Evolutionary conservation across 2,888 invertebrate genomes (phyloP).

Genomic region (Ganaspis brasiliensis): DNA sequence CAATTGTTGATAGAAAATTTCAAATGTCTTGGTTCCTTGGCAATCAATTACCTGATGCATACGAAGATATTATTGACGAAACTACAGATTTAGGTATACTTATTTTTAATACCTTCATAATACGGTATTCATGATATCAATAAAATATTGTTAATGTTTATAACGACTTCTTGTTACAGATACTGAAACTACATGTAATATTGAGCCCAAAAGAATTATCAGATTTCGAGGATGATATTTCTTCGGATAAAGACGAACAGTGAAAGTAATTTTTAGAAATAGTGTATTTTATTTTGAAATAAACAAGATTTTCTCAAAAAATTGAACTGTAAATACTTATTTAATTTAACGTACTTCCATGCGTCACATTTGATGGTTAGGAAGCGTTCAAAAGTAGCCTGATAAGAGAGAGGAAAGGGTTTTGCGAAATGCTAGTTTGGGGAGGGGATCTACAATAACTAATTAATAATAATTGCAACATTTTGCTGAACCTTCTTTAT

Average conservation of each 20-base stretch:
- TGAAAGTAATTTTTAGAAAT: background rate
- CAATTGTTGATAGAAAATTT: slow-evolving; percentile 52
- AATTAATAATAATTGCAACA: too few species aligned
- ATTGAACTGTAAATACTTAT: background rate
- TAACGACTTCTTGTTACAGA: background rate
- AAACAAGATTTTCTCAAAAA: background rate
- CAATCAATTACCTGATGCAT: slow-evolving; percentile 64
- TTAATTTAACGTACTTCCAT: too few species aligned
- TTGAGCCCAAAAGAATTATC: background rate
- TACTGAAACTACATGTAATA: background rate
- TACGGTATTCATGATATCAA: background rate
- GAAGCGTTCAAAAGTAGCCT: too few species aligned
- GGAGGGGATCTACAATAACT: too few species aligned
- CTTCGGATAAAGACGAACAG: background rate
- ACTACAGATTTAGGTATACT: background rate
- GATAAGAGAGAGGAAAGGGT: too few species aligned
- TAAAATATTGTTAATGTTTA: background rate
- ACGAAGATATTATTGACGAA: slow-evolving; percentile 57
- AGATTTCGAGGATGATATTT: background rate
- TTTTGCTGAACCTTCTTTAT: too few species aligned
- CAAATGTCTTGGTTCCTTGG: slow-evolving; percentile 56
- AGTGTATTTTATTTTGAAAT: background rate
- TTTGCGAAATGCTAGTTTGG: too few species aligned
- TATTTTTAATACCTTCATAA: background rate
- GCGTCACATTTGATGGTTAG: too few species aligned